Evolutionary conservation across 2,888 invertebrate genomes (phyloP).

Genomic region (Lycia hirtaria): DNA sequence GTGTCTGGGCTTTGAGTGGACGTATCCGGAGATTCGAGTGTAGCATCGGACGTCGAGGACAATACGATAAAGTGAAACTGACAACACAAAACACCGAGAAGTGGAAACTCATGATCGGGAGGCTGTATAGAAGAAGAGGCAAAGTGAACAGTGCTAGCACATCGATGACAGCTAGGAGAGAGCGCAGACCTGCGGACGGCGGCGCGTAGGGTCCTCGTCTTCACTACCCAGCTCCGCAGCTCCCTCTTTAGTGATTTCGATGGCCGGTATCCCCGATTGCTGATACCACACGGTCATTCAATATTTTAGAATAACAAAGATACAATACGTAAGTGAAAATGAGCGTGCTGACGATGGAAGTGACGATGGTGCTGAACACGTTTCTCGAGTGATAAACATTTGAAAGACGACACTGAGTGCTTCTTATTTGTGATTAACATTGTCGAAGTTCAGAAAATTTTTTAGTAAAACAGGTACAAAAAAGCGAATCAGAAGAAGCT

Average conservation of each 20-base stretch:
- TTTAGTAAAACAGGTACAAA: conserved; percentile 43
- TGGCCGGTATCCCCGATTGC: conserved; percentile 86
- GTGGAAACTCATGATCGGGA: conserved; percentile 79
- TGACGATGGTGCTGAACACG: conserved; percentile 43
- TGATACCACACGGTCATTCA: conserved; percentile 82
- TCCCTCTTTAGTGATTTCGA: conserved; percentile 93
- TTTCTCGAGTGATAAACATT: conserved; percentile 34
- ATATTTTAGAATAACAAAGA: conserved; percentile 66
- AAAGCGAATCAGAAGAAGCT: conserved; percentile 43
- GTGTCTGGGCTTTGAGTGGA: conserved; percentile 52
- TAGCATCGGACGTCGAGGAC: conserved; percentile 71
- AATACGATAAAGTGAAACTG: conserved; percentile 73
- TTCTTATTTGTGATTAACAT: conserved; percentile 20
- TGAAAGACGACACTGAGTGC: conserved; percentile 29
- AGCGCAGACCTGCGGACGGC: conserved; percentile 83
- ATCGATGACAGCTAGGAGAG: conserved; percentile 82
- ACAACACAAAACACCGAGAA: conserved; percentile 82
- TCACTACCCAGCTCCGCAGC: conserved; percentile 89
- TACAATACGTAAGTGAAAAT: conserved; percentile 63
- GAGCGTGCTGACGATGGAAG: conserved; percentile 64
- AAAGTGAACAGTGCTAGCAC: conserved; percentile 83
- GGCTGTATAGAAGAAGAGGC: conserved; percentile 78
- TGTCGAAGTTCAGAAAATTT: conserved; percentile 31
- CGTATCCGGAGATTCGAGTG: conserved; percentile 59
- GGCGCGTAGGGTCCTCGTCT: conserved; percentile 83